Percentiles rank a stretch among this genome's conserved stretches.
phyloP scores from a whole-genome alignment of 2,888 invertebrate genomes.

The Tethea ocularis region DNA sequence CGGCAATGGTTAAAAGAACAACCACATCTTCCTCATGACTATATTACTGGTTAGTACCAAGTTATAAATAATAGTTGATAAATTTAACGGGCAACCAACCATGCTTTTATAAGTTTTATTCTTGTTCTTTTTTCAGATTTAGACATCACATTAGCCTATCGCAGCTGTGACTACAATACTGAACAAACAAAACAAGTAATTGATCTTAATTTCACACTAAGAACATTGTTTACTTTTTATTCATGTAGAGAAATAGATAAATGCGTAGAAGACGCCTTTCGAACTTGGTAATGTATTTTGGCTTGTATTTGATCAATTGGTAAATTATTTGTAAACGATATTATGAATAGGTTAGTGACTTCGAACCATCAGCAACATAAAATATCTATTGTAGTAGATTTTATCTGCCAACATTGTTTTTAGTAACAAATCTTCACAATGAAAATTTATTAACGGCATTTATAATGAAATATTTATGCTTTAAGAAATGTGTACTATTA shows the following conservation, averaged over 20 bases:
- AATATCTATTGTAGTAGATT: no score
- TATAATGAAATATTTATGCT: no score
- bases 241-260: slow-evolving; percentile 73
- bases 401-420: no score
- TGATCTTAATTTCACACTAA: slow-evolving; percentile 86
- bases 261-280: slow-evolving; percentile 47
- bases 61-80: background rate
- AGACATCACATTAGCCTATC: slow-evolving; percentile 86
- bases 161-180: slow-evolving; percentile 86
- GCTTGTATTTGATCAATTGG: no score
- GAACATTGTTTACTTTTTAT: slow-evolving; percentile 87
- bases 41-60: slow-evolving; percentile 69
- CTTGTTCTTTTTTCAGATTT: slow-evolving; percentile 62
- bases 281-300: slow-evolving; percentile 58
- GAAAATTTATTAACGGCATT: no score
- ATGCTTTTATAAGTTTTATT: background rate
- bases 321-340: no score
- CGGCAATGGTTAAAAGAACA: slow-evolving; percentile 85
- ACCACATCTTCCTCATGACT: slow-evolving; percentile 81
- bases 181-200: slow-evolving; percentile 87
- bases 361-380: no score
- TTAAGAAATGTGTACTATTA: no score
- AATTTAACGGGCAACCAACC: background rate
- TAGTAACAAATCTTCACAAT: no score
- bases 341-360: no score